These are phyloP conservation scores for Oryzias sinensis DNA, from an alignment of 2,797 vertebrate species.

Conservation along the genomic window DNA sequence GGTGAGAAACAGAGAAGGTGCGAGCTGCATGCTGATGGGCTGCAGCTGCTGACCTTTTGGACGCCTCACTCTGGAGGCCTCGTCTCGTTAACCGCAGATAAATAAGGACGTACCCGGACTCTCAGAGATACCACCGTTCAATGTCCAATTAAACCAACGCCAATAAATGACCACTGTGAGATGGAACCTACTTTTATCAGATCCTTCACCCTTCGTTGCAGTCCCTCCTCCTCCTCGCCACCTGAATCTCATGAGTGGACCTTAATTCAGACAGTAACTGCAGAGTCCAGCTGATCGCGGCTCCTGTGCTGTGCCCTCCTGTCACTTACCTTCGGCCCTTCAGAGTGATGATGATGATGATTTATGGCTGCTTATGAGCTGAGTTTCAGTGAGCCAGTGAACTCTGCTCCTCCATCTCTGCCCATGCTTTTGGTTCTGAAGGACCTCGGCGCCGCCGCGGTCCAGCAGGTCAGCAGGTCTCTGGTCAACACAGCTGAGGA, in stretches of 20 bases:
- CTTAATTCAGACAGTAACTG: not conserved
- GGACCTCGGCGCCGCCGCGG: conserved; percentile 1
- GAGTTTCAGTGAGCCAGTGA: conserved; percentile 41
- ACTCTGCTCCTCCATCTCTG: conserved; percentile 49
- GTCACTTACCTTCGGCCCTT: conserved; percentile 49
- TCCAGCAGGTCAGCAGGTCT: not conserved
- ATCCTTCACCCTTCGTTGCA: no score
- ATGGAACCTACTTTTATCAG: no score
- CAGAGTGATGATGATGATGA: conserved; percentile 60
- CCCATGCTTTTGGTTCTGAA: conserved; percentile 52
- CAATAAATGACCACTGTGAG: conserved; percentile 16
- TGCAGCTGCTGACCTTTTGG: conserved; percentile 9
- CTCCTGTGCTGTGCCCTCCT: conserved; percentile 44
- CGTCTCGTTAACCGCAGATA: conserved; percentile 2
- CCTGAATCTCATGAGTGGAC: not conserved
- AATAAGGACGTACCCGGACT: conserved; percentile 16
- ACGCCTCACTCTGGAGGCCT: not conserved
- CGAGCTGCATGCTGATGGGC: conserved; percentile 1
- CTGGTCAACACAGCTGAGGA: not conserved
- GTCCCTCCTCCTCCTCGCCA: no score
- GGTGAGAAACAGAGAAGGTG: not conserved
- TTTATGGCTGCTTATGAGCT: conserved; percentile 44
- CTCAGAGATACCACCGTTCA: conserved; percentile 8
- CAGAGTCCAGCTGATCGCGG: conserved; percentile 12
- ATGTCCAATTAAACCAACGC: conserved; percentile 31